These are phyloP conservation scores for Cotesia vestalis DNA, from an alignment of 1,140 invertebrate genomes.

Conservation along the genomic window DNA sequence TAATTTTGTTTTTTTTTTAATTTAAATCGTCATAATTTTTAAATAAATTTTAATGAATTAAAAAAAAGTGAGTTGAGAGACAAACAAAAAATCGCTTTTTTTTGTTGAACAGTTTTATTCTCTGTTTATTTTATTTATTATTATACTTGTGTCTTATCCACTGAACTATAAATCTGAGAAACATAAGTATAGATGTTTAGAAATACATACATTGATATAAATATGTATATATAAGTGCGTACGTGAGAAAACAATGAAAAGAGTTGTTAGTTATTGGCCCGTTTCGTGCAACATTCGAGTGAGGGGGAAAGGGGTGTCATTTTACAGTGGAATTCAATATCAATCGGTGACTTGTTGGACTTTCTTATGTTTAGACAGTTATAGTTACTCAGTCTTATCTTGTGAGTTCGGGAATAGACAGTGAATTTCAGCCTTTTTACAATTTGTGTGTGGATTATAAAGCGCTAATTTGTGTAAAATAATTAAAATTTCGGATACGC, in stretches of 20 bases:
- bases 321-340: constrained; percentile 8
- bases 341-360: constrained; percentile 8
- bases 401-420: neutral
- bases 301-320: constrained; percentile 1
- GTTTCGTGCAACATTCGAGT: constrained; percentile 1
- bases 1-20: neutral
- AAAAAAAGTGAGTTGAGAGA: too few relatives aligned
- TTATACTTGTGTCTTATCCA: neutral
- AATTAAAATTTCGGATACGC: neutral
- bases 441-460: constrained; percentile 12
- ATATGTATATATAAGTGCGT: constrained; percentile 6
- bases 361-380: constrained; percentile 12
- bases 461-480: neutral
- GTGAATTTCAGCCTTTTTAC: neutral
- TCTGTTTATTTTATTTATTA: neutral
- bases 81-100: too few relatives aligned
- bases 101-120: too few relatives aligned
- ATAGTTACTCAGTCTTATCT: neutral
- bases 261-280: constrained; percentile 8
- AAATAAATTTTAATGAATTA: too few relatives aligned
- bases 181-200: constrained; percentile 8
- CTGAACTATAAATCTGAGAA: neutral
- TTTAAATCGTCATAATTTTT: neutral
- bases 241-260: neutral
- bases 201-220: neutral